Conservation (phyloP, 2,888 invertebrate genomes). For the Hirtodrosophila duncani region DNA sequence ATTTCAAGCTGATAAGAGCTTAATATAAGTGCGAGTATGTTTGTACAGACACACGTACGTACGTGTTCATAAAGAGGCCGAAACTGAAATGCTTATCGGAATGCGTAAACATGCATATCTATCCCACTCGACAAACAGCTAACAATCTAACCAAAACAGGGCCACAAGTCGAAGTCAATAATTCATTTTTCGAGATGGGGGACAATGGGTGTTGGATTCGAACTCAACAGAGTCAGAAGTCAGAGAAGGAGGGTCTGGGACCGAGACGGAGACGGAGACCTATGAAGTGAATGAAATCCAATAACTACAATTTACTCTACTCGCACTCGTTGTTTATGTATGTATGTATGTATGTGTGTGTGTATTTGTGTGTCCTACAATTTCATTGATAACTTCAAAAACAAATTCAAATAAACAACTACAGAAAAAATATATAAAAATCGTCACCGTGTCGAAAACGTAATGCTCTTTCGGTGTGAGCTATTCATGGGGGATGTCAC, state of each 20-base stretch:
- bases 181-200: neutral
- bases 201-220: neutral
- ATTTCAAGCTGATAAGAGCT: too few relatives aligned
- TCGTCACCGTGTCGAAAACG: conserved; percentile 1
- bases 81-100: too few relatives aligned
- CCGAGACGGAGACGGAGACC: neutral
- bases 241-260: neutral
- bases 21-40: neutral
- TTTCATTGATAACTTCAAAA: conserved; percentile 67
- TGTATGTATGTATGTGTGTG: neutral
- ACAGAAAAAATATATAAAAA: conserved; percentile 1
- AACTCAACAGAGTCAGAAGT: neutral
- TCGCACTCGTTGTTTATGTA: conserved; percentile 1
- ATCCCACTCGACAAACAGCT: neutral
- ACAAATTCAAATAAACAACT: conserved; percentile 45
- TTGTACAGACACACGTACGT: neutral
- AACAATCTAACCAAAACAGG: neutral
- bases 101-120: neutral
- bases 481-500: too few relatives aligned
- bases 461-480: conserved; percentile 49
- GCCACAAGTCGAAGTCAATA: conserved; percentile 4
- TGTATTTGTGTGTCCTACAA: conserved; percentile 28
- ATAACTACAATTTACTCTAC: conserved; percentile 36
- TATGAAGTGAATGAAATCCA: conserved; percentile 48
- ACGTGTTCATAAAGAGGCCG: neutral